Conservation (phyloP, 1,140 invertebrate species). For the Cephus cinctus region DNA sequence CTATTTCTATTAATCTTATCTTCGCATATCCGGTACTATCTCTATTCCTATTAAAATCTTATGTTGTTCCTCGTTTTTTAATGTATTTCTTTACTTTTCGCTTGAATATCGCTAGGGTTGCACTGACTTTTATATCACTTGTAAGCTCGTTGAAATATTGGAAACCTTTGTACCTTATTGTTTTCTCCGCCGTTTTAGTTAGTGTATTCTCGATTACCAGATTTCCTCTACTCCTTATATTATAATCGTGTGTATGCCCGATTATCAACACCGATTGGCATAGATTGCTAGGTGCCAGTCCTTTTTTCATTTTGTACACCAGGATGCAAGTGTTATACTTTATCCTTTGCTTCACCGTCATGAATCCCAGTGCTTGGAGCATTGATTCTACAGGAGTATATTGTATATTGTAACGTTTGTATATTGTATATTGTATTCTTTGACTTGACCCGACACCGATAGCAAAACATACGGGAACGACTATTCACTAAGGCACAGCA, state of each 20-base stretch:
- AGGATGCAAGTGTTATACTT: conserved; percentile 7
- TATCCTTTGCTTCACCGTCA: conserved; percentile 9
- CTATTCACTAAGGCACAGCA: too few species aligned
- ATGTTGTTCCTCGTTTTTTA: too few species aligned
- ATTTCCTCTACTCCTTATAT: conserved; percentile 6
- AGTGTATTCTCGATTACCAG: background rate
- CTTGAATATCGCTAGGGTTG: background rate
- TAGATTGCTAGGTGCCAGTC: conserved; percentile 3
- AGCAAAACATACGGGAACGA: too few species aligned
- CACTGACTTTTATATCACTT: background rate
- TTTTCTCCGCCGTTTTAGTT: background rate
- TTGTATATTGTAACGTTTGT: too few species aligned
- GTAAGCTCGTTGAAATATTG: conserved; percentile 10
- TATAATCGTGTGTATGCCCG: conserved; percentile 1
- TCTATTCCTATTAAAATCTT: too few species aligned
- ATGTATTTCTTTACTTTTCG: conserved; percentile 7
- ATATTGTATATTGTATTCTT: too few species aligned
- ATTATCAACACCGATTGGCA: conserved; percentile 2
- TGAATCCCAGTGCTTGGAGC: conserved; percentile 3
- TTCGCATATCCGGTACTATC: too few species aligned
- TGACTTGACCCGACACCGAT: too few species aligned
- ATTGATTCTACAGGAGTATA: conserved; percentile 8
- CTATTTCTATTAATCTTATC: too few species aligned
- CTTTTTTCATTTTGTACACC: conserved; percentile 10
- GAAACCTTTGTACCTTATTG: conserved; percentile 7